phyloP scores from a whole-genome alignment of 2,113 vertebrate species.

The Orycteropus afer region DNA sequence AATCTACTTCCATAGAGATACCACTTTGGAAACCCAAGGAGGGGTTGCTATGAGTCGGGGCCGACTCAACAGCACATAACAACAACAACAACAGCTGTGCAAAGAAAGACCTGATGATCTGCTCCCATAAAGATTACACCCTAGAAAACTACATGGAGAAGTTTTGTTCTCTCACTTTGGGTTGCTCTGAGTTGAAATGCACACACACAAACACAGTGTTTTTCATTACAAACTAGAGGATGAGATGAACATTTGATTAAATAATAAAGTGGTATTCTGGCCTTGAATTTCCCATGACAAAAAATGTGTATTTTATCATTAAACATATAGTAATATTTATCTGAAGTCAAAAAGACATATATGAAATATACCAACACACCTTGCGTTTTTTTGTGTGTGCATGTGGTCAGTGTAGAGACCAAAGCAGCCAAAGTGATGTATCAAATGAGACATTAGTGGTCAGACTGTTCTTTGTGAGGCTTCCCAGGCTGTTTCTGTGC shows the following conservation, averaged over 20 bases:
- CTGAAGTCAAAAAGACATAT: not conserved
- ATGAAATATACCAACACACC: not conserved
- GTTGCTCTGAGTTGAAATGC: not conserved
- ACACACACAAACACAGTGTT: not conserved
- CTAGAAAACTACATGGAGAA: not conserved
- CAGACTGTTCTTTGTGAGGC: not conserved
- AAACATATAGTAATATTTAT: not conserved
- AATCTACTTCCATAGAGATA: no score
- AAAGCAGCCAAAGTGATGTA: not conserved
- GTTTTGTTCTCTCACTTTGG: not conserved
- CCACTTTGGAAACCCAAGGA: no score
- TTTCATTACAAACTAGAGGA: not conserved
- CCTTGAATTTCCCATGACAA: not conserved
- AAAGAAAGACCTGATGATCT: not conserved
- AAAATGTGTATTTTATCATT: not conserved
- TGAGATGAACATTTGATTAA: not conserved
- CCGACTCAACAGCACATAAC: no score
- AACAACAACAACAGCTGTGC: no score
- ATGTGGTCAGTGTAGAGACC: not conserved
- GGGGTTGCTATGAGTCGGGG: no score
- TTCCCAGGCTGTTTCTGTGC: not conserved
- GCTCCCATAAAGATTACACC: not conserved
- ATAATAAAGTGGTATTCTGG: not conserved
- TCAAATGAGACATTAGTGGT: not conserved
- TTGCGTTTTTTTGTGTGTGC: not conserved